Percentiles rank a stretch among this genome's conserved stretches.
Evolutionary conservation across 2,888 invertebrate species (phyloP).

Genomic region (Metopia argyrocephala): DNA sequence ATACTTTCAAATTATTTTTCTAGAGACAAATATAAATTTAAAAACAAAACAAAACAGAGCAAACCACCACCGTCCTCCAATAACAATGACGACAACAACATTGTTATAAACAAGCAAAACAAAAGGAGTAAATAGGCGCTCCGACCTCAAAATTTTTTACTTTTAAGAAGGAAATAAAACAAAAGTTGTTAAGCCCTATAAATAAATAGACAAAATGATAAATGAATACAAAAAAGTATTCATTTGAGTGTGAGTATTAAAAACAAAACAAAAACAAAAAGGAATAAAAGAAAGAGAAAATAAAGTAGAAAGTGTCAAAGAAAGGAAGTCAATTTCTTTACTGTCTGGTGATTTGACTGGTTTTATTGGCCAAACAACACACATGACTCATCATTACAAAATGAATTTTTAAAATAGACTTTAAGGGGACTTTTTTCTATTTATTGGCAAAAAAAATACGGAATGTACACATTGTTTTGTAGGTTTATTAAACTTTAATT

Average conservation of each 20-base stretch:
- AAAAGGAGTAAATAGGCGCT: constrained; percentile 13
- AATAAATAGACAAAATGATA: constrained; percentile 30
- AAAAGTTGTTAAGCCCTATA: constrained; percentile 23
- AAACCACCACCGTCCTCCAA: background rate
- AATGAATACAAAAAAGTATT: constrained; percentile 24
- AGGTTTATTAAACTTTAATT: constrained; percentile 18
- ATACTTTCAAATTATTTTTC: background rate
- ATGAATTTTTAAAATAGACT: background rate
- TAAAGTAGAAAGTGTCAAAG: constrained; percentile 35
- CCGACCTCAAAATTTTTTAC: background rate
- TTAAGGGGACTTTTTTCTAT: background rate
- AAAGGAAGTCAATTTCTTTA: constrained; percentile 33
- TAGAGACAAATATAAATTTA: background rate
- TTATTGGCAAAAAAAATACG: background rate
- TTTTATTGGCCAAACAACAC: background rate
- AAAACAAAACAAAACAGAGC: background rate
- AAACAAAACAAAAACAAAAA: background rate
- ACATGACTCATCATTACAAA: constrained; percentile 24
- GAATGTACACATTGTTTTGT: background rate
- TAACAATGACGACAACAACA: background rate
- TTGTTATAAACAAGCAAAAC: background rate
- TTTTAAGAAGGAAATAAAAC: background rate
- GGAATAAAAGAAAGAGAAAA: background rate
- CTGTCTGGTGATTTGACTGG: background rate
- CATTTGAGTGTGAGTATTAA: background rate